These are phyloP conservation scores for Lycocorax pyrrhopterus DNA, from an alignment of 2,113 vertebrate genomes.

Conservation along the genomic window DNA sequence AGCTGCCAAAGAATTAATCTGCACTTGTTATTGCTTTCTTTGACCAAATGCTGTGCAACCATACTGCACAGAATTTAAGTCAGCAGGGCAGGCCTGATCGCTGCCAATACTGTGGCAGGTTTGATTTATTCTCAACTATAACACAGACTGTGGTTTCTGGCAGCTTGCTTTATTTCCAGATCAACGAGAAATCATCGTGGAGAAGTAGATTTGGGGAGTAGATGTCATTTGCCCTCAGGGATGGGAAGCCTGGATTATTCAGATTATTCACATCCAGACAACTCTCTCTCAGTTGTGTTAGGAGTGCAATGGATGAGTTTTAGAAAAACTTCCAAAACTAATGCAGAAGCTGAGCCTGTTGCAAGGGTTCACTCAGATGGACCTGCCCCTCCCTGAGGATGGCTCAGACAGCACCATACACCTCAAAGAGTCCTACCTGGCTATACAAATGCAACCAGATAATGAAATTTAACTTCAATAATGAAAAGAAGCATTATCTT, in stretches of 20 bases:
- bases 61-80: not conserved
- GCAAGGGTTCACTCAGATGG: not conserved
- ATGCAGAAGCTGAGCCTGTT: not conserved
- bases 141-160: not conserved
- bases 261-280: not conserved
- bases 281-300: not conserved
- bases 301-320: not conserved
- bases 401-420: not conserved
- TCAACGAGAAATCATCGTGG: not conserved
- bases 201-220: not conserved
- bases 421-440: not conserved
- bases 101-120: slow-evolving; percentile 15
- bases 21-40: not conserved
- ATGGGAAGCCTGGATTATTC: not conserved
- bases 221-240: not conserved
- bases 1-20: slow-evolving; percentile 7
- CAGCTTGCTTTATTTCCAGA: slow-evolving; percentile 20
- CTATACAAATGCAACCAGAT: not conserved
- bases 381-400: not conserved
- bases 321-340: not conserved
- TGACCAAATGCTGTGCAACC: slow-evolving; percentile 34
- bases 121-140: slow-evolving; percentile 49
- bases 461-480: not conserved
- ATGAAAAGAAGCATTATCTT: not conserved
- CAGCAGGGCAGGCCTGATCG: slow-evolving; percentile 4